A percentile compares a stretch with the other conserved stretches of the same genome.
Evolutionary conservation across 2,888 invertebrate genomes (phyloP).

Genomic region (Pristionchus fissidentatus): DNA sequence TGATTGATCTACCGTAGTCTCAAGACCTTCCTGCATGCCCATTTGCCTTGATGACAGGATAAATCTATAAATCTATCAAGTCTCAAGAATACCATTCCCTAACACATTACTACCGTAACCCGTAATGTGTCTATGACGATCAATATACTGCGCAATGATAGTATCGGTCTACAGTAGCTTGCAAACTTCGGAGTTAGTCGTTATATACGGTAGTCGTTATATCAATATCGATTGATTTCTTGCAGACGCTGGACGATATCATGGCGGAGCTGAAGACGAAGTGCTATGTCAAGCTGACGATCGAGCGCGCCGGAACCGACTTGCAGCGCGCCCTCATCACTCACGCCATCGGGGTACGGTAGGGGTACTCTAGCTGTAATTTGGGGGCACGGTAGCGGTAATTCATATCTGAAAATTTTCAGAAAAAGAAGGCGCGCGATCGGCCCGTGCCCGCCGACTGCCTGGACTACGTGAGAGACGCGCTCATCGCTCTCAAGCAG

Average conservation of each 20-base stretch:
- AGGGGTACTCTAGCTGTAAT: background rate
- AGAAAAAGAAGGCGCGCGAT: no score
- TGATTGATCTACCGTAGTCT: background rate
- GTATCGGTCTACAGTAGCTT: no score
- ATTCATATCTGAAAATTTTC: background rate
- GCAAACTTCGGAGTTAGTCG: no score
- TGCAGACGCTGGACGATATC: background rate
- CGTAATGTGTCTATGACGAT: background rate
- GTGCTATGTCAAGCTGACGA: slow-evolving; percentile 4
- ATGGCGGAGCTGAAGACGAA: background rate
- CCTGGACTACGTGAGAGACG: slow-evolving; percentile 20
- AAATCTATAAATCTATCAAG: no score
- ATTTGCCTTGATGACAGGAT: no score
- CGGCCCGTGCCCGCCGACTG: slow-evolving; percentile 6
- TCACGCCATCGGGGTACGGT: background rate
- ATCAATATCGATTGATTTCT: background rate
- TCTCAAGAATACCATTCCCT: no score
- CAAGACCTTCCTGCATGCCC: no score
- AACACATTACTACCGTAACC: no score
- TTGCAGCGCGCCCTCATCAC: background rate
- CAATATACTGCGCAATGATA: no score
- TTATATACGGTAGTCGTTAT: background rate
- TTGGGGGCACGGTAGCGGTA: background rate
- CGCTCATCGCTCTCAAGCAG: slow-evolving; percentile 5
- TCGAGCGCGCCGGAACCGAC: background rate